phyloP scores from a whole-genome alignment of 2,113 vertebrate genomes.

The Sciurus niger region DNA sequence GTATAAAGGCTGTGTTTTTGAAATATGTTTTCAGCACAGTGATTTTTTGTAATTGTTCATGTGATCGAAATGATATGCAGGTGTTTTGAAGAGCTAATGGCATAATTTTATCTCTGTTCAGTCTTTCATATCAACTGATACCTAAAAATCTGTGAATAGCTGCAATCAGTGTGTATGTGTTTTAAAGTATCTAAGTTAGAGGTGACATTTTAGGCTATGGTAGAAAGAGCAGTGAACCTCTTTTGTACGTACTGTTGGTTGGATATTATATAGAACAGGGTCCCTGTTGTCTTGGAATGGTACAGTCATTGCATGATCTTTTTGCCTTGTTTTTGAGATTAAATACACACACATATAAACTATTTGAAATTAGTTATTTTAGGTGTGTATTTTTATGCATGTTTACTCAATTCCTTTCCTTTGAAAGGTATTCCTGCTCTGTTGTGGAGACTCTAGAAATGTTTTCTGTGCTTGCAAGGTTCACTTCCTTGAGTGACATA shows the following conservation, averaged over 20 bases:
- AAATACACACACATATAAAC: background rate
- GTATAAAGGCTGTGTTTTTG: conserved; percentile 9
- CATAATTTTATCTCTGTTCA: conserved; percentile 13
- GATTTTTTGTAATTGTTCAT: conserved; percentile 10
- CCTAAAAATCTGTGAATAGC: background rate
- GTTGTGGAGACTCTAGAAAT: background rate
- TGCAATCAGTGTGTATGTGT: background rate
- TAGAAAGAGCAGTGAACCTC: conserved; percentile 30
- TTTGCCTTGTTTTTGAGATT: conserved; percentile 52
- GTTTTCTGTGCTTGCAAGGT: background rate
- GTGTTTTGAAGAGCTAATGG: conserved; percentile 31
- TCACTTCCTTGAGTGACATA: conserved; percentile 37
- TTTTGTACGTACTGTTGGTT: background rate
- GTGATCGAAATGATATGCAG: background rate
- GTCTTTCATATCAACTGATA: background rate
- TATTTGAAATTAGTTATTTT: conserved; percentile 60
- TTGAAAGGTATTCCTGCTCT: conserved; percentile 29
- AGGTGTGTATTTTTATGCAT: conserved; percentile 19
- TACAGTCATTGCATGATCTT: background rate
- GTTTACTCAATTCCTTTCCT: conserved; percentile 50
- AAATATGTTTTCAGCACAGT: background rate
- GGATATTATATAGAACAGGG: background rate
- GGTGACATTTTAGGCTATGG: background rate
- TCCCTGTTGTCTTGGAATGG: background rate
- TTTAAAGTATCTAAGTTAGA: background rate